Evolutionary conservation across 1,140 invertebrate species (phyloP).

Genomic region (Cyclargus thomasi): DNA sequence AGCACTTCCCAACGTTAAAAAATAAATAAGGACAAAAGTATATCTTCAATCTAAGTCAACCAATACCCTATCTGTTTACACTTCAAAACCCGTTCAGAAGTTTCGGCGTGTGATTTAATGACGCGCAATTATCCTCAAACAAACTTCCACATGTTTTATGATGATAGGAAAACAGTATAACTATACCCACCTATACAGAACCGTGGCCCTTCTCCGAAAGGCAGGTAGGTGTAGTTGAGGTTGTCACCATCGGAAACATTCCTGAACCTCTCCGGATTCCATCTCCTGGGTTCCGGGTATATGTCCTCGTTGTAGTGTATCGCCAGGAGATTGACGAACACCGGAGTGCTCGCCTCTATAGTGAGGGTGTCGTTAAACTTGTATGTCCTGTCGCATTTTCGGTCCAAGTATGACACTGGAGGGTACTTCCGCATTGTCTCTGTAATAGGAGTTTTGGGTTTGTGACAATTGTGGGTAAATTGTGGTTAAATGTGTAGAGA

Average conservation of each 20-base stretch:
- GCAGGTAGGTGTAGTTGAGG: slow-evolving; percentile 78
- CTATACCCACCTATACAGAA: slow-evolving; percentile 81
- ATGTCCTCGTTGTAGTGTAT: slow-evolving; percentile 75
- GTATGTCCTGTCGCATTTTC: slow-evolving; percentile 66
- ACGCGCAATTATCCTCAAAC: no score
- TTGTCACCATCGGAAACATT: slow-evolving; percentile 62
- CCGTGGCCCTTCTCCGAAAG: slow-evolving; percentile 86
- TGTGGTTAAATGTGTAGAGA: no score
- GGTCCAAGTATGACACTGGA: slow-evolving; percentile 74
- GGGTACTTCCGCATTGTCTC: slow-evolving; percentile 78
- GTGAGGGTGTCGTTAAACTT: slow-evolving; percentile 69
- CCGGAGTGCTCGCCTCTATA: slow-evolving; percentile 42
- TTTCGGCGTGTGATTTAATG: no score
- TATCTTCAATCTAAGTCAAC: no score
- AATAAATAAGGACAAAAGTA: no score
- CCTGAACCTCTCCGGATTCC: slow-evolving; percentile 80
- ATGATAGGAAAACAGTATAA: no score
- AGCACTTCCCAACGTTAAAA: no score
- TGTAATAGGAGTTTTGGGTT: slow-evolving; percentile 44
- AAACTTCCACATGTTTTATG: no score
- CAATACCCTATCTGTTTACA: no score
- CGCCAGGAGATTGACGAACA: slow-evolving; percentile 47
- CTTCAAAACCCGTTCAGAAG: no score
- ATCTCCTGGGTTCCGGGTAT: slow-evolving; percentile 81
- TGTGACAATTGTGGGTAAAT: no score